Base-by-base conservation (phyloP, 2,888 invertebrate species). In the Hesperia comma region DNA sequence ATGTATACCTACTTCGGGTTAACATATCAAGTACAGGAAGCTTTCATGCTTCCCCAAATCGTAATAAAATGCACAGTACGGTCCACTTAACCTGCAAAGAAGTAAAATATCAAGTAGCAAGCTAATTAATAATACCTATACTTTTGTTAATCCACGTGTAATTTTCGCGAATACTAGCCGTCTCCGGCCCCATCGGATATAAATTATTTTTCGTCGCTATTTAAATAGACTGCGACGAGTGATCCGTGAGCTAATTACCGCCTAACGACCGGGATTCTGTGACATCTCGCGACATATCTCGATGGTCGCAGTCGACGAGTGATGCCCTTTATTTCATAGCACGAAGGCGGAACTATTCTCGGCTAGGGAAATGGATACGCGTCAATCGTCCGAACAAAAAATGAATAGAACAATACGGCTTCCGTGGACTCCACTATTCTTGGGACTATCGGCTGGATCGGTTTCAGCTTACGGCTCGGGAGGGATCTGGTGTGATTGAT, bases 251-350 rank as follows among this genome's bases (percentile, higher is more conserved):
- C 90, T 92, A 92, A 92, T 92, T 92, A 90, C 87, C 84, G 84
- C 81, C 91, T 92, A 92, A 92, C 89, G 92, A 92, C 82, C 88
- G 81, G 83, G 79, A 82, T 90, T 90, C 86, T 81, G 85, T 87
- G 84, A 83, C 88, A 88, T 89, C 84, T 83, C 79, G 73, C 75
- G 76, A 79, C 85, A 86, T 88, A 88, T 86, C 80, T 83, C 85
- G 86, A 88, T 87, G 88, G 82, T 75, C 81, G 82, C 79, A 70
- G 71, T 70, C 75, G 91, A 81, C 80, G 91, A 92, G 77, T 86
- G 91, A 92, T 85, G 81, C 81, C 87, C 83, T 92, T 92, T 91
- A 92, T 91, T 90, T 90, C 88, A 91, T 91, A 87, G 84, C 75
- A 75, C 74, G 76, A 79, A 80, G 80, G 82, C 77, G 80, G 80